Conservation (phyloP, 1,140 invertebrate genomes). For the Orussus abietinus region DNA sequence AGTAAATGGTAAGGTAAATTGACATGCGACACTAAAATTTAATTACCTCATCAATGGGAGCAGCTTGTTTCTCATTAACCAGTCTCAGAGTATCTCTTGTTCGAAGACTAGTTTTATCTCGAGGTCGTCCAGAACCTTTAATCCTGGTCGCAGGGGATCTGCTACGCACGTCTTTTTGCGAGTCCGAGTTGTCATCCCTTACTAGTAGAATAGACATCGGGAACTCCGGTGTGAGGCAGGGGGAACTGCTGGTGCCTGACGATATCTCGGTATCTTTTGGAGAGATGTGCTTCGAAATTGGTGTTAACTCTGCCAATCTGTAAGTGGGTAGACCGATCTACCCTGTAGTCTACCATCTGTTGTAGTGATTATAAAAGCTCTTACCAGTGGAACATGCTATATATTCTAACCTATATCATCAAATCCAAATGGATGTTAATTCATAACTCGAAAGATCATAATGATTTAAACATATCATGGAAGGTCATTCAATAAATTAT, state of each 20-base stretch:
- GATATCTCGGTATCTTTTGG: slow-evolving; percentile 40
- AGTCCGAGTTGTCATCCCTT: slow-evolving; percentile 58
- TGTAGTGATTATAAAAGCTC: too few species aligned
- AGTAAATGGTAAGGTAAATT: too few species aligned
- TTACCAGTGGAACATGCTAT: too few species aligned
- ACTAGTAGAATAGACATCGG: slow-evolving; percentile 68
- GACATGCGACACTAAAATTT: slow-evolving; percentile 14
- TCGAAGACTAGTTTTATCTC: slow-evolving; percentile 43
- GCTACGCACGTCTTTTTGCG: slow-evolving; percentile 45
- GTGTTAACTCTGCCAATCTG: slow-evolving; percentile 45
- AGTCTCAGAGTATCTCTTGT: slow-evolving; percentile 55
- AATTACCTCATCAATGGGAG: slow-evolving; percentile 52
- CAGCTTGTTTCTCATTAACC: slow-evolving; percentile 56
- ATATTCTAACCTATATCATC: too few species aligned
- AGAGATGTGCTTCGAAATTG: slow-evolving; percentile 39
- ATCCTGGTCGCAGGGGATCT: slow-evolving; percentile 41
- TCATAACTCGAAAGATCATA: too few species aligned
- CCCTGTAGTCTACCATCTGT: slow-evolving; percentile 12
- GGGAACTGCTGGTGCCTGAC: slow-evolving; percentile 38
- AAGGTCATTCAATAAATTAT: too few species aligned
- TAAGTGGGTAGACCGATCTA: slow-evolving; percentile 18
- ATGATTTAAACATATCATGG: too few species aligned
- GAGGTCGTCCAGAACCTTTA: slow-evolving; percentile 44
- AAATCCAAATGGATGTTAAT: too few species aligned
- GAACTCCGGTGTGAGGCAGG: slow-evolving; percentile 57